Conservation (phyloP, 2,113 vertebrate genomes). For the Megaleporinus macrocephalus region DNA sequence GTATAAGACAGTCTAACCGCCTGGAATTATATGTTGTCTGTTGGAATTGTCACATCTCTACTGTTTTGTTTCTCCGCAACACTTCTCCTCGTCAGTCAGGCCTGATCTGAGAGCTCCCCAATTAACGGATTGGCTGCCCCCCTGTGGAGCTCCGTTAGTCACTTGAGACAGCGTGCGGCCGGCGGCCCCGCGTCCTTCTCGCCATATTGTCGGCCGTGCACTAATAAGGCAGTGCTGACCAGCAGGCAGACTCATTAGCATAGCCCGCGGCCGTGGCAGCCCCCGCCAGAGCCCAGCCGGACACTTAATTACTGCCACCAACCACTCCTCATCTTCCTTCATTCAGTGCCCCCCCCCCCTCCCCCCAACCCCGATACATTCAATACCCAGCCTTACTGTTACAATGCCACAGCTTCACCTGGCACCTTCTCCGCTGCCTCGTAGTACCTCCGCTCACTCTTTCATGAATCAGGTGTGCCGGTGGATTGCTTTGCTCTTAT, state of each 20-base stretch:
- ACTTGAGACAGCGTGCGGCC: conserved; percentile 67
- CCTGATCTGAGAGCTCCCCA: conserved; percentile 65
- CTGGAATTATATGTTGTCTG: not conserved
- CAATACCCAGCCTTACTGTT: not conserved
- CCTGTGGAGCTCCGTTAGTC: conserved; percentile 68
- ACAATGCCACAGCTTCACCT: not conserved
- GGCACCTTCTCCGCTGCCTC: not conserved
- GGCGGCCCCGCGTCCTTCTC: conserved; percentile 63
- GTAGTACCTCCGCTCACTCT: not conserved
- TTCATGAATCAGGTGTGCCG: conserved; percentile 6
- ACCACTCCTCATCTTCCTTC: conserved; percentile 52
- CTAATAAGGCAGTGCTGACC: conserved; percentile 77
- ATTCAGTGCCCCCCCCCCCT: conserved; percentile 21
- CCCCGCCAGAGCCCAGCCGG: conserved; percentile 69
- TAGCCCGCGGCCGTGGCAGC: conserved; percentile 76
- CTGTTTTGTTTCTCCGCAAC: conserved; percentile 13
- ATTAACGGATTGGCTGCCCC: conserved; percentile 77
- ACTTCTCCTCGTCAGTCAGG: conserved; percentile 32
- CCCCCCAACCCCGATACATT: not conserved
- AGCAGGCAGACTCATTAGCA: conserved; percentile 78
- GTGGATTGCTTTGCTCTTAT: no score
- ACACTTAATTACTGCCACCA: conserved; percentile 77
- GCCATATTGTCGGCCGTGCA: conserved; percentile 75
- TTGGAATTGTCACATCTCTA: not conserved
- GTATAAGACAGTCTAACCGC: not conserved